Evolutionary conservation across 2,113 vertebrate species (phyloP).

Genomic region (Semnornis frantzii): DNA sequence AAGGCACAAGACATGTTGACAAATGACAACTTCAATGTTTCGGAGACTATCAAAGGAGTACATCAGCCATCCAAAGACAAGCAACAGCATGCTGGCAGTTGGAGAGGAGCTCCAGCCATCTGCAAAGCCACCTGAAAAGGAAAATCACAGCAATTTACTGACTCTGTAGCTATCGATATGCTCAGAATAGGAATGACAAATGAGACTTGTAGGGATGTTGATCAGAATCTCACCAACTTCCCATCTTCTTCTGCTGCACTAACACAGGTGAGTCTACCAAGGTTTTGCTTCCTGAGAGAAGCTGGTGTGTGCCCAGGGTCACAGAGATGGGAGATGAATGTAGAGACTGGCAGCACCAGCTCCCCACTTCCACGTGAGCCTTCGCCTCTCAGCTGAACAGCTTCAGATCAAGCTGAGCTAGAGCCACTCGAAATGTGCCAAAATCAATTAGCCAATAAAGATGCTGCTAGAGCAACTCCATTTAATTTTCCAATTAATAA

Average conservation of each 20-base stretch:
- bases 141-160: background rate
- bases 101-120: background rate
- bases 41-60: background rate
- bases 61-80: background rate
- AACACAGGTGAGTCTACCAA: background rate
- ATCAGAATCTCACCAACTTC: background rate
- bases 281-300: background rate
- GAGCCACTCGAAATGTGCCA: constrained; percentile 35
- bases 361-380: background rate
- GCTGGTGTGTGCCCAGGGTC: background rate
- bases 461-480: constrained; percentile 35
- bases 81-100: background rate
- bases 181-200: background rate
- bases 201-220: background rate
- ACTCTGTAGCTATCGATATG: background rate
- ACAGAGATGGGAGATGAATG: background rate
- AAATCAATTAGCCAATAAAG: constrained; percentile 48
- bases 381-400: background rate
- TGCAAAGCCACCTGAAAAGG: background rate
- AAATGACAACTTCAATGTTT: background rate
- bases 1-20: background rate
- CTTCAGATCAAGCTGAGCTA: background rate
- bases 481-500: constrained; percentile 49
- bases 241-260: background rate
- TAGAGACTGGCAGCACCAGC: background rate